Conservation (phyloP, 2,113 vertebrate genomes). For the Abramis brama region DNA sequence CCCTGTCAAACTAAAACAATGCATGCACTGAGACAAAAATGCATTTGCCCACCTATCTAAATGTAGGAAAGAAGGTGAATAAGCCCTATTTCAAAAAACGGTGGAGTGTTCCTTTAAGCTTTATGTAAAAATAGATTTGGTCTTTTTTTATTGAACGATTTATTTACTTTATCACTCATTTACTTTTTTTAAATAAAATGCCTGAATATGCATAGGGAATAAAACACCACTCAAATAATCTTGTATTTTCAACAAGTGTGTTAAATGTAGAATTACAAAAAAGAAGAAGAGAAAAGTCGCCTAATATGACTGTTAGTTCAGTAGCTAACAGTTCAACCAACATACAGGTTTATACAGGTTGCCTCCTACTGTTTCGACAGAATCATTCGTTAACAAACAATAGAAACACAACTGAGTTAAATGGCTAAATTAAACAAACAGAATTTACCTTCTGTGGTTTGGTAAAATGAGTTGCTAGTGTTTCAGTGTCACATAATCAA, state of each 20-base stretch:
- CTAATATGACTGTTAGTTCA: background rate
- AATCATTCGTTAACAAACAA: background rate
- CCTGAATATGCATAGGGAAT: background rate
- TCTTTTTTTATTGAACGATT: background rate
- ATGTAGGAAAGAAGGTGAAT: too few relatives aligned
- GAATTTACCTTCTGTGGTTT: constrained; percentile 16
- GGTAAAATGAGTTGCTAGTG: background rate
- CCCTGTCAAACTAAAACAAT: too few relatives aligned
- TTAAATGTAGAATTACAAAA: background rate
- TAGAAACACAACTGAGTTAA: constrained; percentile 1
- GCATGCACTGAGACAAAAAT: too few relatives aligned
- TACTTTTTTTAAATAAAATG: background rate
- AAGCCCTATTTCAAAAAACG: too few relatives aligned
- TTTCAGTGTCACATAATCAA: constrained; percentile 27
- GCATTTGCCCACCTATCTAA: too few relatives aligned
- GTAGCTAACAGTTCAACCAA: background rate
- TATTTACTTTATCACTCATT: background rate
- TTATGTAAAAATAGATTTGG: background rate
- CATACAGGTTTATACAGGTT: background rate
- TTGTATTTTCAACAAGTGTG: background rate
- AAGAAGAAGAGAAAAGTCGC: background rate
- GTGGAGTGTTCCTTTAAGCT: too few relatives aligned
- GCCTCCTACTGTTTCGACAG: background rate
- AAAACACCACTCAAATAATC: background rate
- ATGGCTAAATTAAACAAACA: constrained; percentile 1